These are phyloP conservation scores for Drosophila ohnishii DNA, from an alignment of 1,140 invertebrate species.

Conservation along the genomic window DNA sequence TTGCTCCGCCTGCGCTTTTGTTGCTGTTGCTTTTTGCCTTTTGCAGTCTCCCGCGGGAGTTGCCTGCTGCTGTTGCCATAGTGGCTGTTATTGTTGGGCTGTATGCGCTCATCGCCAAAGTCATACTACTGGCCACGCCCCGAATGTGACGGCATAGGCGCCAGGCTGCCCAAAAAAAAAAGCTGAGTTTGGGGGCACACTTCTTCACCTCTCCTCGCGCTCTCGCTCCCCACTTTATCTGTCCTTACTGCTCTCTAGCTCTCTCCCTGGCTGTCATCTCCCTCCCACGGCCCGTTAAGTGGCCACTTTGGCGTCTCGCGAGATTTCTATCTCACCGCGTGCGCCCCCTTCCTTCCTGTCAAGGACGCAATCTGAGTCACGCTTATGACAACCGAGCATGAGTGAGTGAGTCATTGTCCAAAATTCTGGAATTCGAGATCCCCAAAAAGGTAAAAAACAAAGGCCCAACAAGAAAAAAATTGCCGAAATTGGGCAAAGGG, in stretches of 20 bases:
- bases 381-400: conserved; percentile 18
- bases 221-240: background rate
- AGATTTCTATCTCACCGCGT: conserved; percentile 44
- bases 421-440: conserved; percentile 20
- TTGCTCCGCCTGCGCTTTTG: background rate
- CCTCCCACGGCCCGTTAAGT: conserved; percentile 21
- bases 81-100: conserved; percentile 13
- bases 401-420: conserved; percentile 40
- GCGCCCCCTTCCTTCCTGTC: conserved; percentile 1
- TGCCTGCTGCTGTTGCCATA: conserved; percentile 17
- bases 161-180: conserved; percentile 26
- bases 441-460: background rate
- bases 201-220: background rate
- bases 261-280: background rate
- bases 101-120: conserved; percentile 55
- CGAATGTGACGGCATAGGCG: conserved; percentile 61
- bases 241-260: background rate
- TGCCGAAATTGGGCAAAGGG: conserved; percentile 23
- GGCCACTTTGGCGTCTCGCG: conserved; percentile 56
- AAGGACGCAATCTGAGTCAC: conserved; percentile 64
- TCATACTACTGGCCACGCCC: conserved; percentile 48
- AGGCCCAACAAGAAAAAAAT: background rate
- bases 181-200: conserved; percentile 18
- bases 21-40: background rate
- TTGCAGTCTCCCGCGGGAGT: background rate